phyloP scores from a whole-genome alignment of 2,113 vertebrate species.

The Ellobius talpinus region DNA sequence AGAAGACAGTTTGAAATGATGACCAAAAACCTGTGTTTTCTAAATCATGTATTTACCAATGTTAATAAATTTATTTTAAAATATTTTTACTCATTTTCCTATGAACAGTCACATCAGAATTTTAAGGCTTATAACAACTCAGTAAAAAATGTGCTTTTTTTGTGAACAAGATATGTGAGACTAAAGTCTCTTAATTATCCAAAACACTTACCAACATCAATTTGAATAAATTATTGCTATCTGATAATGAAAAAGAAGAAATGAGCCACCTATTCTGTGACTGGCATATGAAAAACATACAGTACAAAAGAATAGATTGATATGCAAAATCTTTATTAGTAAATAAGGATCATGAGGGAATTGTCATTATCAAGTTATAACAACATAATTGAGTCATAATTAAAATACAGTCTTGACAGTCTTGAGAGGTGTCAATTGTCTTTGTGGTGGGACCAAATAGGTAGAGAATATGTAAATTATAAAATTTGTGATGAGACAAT shows the following conservation, averaged over 20 bases:
- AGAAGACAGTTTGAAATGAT: background rate
- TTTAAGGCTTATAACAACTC: background rate
- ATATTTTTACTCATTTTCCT: background rate
- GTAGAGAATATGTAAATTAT: background rate
- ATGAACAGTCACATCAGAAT: background rate
- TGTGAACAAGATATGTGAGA: background rate
- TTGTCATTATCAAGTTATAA: background rate
- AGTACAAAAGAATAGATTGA: background rate
- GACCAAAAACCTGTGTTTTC: background rate
- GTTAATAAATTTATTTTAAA: background rate
- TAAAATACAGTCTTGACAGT: background rate
- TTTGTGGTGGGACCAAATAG: background rate
- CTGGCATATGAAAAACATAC: background rate
- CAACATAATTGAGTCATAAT: background rate
- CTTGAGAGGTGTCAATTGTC: background rate
- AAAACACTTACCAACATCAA: background rate
- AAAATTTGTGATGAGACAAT: background rate
- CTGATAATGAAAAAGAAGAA: background rate
- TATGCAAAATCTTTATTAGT: background rate
- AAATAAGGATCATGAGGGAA: background rate
- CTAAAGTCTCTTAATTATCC: background rate
- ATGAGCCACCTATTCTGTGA: background rate
- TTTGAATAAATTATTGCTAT: background rate
- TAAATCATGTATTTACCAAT: background rate
- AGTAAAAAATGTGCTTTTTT: background rate